Percentiles rank a stretch among this genome's conserved stretches.
Evolutionary conservation across 2,888 invertebrate species (phyloP).

Genomic region (Meteorus cinctellus): DNA sequence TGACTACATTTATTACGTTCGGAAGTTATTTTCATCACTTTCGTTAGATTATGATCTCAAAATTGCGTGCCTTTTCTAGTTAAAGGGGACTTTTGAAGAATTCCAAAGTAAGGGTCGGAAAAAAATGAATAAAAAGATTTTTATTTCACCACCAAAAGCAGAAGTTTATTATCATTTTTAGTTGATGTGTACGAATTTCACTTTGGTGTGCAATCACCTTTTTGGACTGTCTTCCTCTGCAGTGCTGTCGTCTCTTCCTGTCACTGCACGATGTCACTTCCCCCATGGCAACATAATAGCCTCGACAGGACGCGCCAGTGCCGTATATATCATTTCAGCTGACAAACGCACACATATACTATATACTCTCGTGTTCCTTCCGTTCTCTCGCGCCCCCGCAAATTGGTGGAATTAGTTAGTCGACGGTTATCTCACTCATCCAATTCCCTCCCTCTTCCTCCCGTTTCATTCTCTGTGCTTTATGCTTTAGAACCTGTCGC

Average conservation of each 20-base stretch:
- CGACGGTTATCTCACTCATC: constrained; percentile 1
- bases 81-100: too few relatives aligned
- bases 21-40: too few relatives aligned
- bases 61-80: too few relatives aligned
- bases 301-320: constrained; percentile 42
- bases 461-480: background rate
- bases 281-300: constrained; percentile 51
- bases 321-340: constrained; percentile 50
- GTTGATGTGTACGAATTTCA: background rate
- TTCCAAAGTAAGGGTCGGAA: too few relatives aligned
- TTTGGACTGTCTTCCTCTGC: background rate
- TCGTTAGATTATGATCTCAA: too few relatives aligned
- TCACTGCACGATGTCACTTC: constrained; percentile 56
- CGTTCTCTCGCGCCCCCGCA: constrained; percentile 47
- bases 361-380: constrained; percentile 45
- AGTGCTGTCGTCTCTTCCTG: constrained; percentile 52
- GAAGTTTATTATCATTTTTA: too few relatives aligned
- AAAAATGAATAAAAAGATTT: too few relatives aligned
- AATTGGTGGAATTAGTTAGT: constrained; percentile 51
- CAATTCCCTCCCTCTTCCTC: background rate
- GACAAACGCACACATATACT: constrained; percentile 48
- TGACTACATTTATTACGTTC: too few relatives aligned
- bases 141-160: too few relatives aligned
- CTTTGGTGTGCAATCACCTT: background rate
- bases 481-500: background rate